A percentile compares a stretch with the other conserved stretches of the same genome.
phyloP scores from a whole-genome alignment of 2,888 invertebrate species.

The Neoscelio sp. region DNA sequence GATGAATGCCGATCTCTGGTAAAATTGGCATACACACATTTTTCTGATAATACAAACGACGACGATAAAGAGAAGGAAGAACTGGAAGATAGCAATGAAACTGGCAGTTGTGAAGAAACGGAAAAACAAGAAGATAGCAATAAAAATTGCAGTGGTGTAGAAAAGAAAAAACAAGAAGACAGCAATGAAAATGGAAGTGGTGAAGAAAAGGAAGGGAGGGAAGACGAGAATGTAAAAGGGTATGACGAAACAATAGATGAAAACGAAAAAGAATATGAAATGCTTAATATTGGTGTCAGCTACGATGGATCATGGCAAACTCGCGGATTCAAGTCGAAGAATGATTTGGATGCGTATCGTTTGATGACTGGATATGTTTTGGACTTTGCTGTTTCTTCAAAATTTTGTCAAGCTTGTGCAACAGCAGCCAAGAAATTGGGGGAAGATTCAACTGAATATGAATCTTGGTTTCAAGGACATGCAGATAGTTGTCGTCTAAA shows the following conservation, averaged over 20 bases:
- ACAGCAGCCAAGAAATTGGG: conserved; percentile 22
- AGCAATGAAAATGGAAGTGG: too few species aligned
- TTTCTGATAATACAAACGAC: too few species aligned
- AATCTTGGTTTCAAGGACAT: conserved; percentile 61
- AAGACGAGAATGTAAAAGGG: not conserved
- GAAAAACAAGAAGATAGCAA: too few species aligned
- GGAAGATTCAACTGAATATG: conserved; percentile 47
- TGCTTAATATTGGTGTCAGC: conserved; percentile 38
- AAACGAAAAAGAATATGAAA: not conserved
- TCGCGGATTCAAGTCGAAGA: conserved; percentile 59
- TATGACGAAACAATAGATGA: not conserved
- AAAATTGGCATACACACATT: too few species aligned
- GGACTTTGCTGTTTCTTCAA: conserved; percentile 54
- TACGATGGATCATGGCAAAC: conserved; percentile 62
- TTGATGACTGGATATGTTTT: conserved; percentile 60
- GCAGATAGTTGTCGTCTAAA: conserved; percentile 51
- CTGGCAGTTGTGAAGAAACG: too few species aligned
- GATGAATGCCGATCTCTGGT: too few species aligned
- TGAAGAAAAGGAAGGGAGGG: not conserved
- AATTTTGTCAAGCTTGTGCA: conserved; percentile 61
- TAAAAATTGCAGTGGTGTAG: too few species aligned
- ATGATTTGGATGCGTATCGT: too few species aligned
- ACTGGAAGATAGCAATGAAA: not conserved
- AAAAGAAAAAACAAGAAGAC: too few species aligned
- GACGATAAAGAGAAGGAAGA: not conserved